These are phyloP conservation scores for Drosophila sturtevanti DNA, from an alignment of 1,140 invertebrate genomes.

Conservation along the genomic window DNA sequence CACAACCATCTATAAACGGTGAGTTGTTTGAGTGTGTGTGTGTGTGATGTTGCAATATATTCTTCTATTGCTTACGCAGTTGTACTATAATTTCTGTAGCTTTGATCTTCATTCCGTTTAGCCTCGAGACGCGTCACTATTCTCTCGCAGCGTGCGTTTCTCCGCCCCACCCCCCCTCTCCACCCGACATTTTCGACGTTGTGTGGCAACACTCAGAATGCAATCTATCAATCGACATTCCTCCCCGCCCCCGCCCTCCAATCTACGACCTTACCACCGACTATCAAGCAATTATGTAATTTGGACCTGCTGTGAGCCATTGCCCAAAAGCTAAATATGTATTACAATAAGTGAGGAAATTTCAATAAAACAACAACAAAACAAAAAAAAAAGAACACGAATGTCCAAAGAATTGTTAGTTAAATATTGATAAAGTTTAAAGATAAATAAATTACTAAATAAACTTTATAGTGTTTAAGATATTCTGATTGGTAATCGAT, in stretches of 20 bases:
- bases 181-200: no score
- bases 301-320: conserved; percentile 37
- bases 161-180: no score
- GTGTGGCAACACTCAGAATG: conserved; percentile 73
- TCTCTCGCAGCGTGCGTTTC: conserved; percentile 25
- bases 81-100: conserved; percentile 39
- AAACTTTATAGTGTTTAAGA: background rate
- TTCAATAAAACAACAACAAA: background rate
- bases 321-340: conserved; percentile 19
- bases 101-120: conserved; percentile 63
- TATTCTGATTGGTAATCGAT: background rate
- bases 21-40: conserved; percentile 27
- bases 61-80: conserved; percentile 27
- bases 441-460: background rate
- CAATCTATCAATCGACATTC: conserved; percentile 69
- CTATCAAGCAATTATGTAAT: conserved; percentile 71
- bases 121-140: background rate
- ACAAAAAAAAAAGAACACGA: background rate
- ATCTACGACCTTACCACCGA: conserved; percentile 46
- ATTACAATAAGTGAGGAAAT: conserved; percentile 3
- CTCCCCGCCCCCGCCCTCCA: background rate
- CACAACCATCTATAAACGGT: conserved; percentile 30
- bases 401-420: background rate
- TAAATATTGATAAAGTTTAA: background rate
- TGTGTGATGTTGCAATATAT: conserved; percentile 68